Base-by-base conservation (phyloP, 1,140 invertebrate genomes). In the Drosophila serrata region DNA sequence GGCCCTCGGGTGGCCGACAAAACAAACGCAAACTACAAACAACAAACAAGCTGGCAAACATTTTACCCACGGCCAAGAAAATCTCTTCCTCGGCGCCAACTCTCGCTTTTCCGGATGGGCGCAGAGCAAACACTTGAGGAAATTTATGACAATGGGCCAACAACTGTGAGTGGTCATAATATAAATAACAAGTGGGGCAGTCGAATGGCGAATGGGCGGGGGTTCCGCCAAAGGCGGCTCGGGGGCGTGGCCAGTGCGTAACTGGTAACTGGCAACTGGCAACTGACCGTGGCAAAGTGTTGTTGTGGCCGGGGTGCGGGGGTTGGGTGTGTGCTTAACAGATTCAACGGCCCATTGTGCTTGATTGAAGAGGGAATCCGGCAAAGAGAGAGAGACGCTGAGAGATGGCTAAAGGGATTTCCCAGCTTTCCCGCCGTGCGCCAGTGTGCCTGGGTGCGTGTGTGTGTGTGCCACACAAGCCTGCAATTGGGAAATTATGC, bases 61-160 rank as follows among this genome's bases (percentile, higher is more conserved):
- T 77, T 81, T 80, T 55, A 46, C 75, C 55, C 58, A 78, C 65
- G 43, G 59, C 65, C 59, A 45, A 68, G 63, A 40, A 81, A 81
- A 81, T 75, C 74, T 78, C 67, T 65, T 24, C 56, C 62, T 67
- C 48, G 8, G 27, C 31, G 67, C 40, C 58, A 40, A 64, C 58
- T 42, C 37, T 63, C 64, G 70, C 75, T 68, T 60, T 68, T 58
- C 33, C 37, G 37, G 49, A 42, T 75, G 31, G 48, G 57, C 80
- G 79, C 64, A 43, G 60, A 64, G 85, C 81, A 90, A 90, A 90
- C 85, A 90, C 85, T 90, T 81, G 85, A 62, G 57, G 48, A 85
- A 90, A 90, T 90, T 90, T 90, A 90, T 90, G 85, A 90, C 85
- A 90, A 90, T 90, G 86, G 81, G 85, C 64, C 81, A 90, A 90